Percentiles rank a stretch among this genome's conserved stretches.
Evolutionary conservation across 1,140 invertebrate species (phyloP).

Genomic region (Heliconius nattereri): DNA sequence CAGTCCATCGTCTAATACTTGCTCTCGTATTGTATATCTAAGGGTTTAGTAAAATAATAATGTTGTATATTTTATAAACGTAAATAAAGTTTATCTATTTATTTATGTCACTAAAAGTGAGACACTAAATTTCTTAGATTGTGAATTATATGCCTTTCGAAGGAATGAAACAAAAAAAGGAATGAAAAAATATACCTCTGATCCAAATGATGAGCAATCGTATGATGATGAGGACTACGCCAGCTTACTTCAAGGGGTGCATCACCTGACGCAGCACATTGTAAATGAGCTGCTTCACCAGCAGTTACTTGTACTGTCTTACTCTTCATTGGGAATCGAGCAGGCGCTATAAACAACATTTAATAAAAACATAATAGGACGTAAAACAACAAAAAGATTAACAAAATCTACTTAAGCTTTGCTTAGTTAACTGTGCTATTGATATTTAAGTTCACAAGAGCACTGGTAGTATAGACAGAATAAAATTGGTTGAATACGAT

Average conservation of each 20-base stretch:
- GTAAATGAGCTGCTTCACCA: conserved; percentile 88
- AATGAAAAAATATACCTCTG: conserved; percentile 74
- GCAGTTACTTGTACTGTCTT: conserved; percentile 88
- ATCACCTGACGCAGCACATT: conserved; percentile 94
- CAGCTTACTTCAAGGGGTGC: conserved; percentile 93
- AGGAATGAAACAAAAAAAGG: not conserved
- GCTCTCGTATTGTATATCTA: conserved; percentile 87
- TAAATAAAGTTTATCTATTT: too few relatives aligned
- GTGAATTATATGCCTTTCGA: too few relatives aligned
- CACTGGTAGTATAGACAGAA: conserved; percentile 18
- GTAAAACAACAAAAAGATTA: not conserved
- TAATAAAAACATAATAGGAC: not conserved
- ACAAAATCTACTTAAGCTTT: not conserved
- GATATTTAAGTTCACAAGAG: conserved; percentile 1
- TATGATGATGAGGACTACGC: conserved; percentile 85
- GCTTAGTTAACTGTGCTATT: not conserved
- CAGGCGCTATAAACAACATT: conserved; percentile 84
- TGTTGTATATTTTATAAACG: not conserved
- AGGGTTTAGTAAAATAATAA: conserved; percentile 22
- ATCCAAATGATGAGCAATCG: conserved; percentile 85
- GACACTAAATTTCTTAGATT: too few relatives aligned
- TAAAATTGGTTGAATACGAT: conserved; percentile 36
- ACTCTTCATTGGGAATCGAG: conserved; percentile 90
- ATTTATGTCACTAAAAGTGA: too few relatives aligned
- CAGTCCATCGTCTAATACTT: conserved; percentile 89